phyloP scores from a whole-genome alignment of 2,888 invertebrate genomes.

The Philereme vetulata region DNA sequence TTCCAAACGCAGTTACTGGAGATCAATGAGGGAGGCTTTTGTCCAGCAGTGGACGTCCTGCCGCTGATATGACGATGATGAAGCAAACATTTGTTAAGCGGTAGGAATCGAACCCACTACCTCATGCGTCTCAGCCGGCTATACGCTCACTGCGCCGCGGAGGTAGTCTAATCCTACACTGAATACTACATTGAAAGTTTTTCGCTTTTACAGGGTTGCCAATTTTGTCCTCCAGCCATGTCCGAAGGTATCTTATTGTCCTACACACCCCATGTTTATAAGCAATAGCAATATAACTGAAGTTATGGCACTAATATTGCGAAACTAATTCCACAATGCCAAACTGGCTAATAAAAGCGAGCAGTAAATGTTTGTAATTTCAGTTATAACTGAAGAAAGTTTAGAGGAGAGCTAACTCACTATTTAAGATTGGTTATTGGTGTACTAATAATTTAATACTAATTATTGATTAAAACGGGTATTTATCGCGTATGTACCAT shows the following conservation, averaged over 20 bases:
- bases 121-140: too few relatives aligned
- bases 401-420: constrained; percentile 16
- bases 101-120: too few relatives aligned
- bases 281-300: constrained; percentile 40
- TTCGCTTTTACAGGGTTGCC: constrained; percentile 1
- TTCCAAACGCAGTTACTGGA: too few relatives aligned
- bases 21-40: too few relatives aligned
- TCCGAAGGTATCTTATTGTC: constrained; percentile 27
- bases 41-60: too few relatives aligned
- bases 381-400: constrained; percentile 11
- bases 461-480: too few relatives aligned
- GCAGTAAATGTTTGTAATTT: constrained; percentile 43
- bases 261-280: constrained; percentile 32
- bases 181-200: background rate
- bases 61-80: too few relatives aligned
- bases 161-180: too few relatives aligned
- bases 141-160: too few relatives aligned
- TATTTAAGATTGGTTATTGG: background rate
- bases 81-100: too few relatives aligned
- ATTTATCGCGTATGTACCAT: too few relatives aligned
- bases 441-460: too few relatives aligned
- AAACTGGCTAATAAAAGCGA: constrained; percentile 37
- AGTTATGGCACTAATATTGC: constrained; percentile 39
- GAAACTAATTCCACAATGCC: constrained; percentile 39
- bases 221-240: constrained; percentile 14